Evolutionary conservation across 2,113 vertebrate species (phyloP), one percentile per base, ranked within the genome.

Genomic region (Silurus meridionalis): DNA sequence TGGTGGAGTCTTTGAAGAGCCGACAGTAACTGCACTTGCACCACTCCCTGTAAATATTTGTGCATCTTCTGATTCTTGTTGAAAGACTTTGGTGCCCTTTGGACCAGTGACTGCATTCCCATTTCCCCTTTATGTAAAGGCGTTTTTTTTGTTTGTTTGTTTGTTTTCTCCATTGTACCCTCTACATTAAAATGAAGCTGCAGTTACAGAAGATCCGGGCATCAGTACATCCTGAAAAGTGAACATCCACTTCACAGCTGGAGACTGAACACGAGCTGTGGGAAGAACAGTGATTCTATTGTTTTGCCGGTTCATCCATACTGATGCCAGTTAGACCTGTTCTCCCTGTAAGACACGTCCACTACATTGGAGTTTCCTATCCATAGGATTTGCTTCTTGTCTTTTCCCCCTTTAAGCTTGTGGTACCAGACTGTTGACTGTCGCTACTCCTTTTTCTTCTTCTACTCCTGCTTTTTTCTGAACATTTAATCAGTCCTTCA

Each of bases 1-100:
- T 99, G 93, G 98, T 98, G 92, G 98, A 99, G 89, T 95, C 97
- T 19, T 90, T 99, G 89, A 99, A 99, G 94, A 98, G 96, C 94
- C 95, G 97, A 87, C 98, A 99, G 94, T 99, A 95, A 96, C 83
- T 58, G 6, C 82, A 88, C 57, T 72, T 71, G 83, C 58, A 25
- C 84, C n/a, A 57, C 21, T 74, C 46, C 88, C 48, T 95, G 94
- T 94, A 93, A 66, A 95, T 94, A 93, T 83, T 89, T 82, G 89
- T 87, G 89, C 9, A 90, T 90, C 90, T 85, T 89, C 58, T 90
- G 84, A 90, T 88, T 87, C 37, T 87, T 89, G 85, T 91, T 88
- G 83, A 91, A 91, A 92, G 90, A 91, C 91, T 92, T 89, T 89
- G 88, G 82, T 77, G 81, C 25, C 78, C 85, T 86, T 88, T 86